Percentiles rank a stretch among this genome's conserved stretches.
Evolutionary conservation across 2,113 vertebrate species (phyloP).

Genomic region (Gobius niger): DNA sequence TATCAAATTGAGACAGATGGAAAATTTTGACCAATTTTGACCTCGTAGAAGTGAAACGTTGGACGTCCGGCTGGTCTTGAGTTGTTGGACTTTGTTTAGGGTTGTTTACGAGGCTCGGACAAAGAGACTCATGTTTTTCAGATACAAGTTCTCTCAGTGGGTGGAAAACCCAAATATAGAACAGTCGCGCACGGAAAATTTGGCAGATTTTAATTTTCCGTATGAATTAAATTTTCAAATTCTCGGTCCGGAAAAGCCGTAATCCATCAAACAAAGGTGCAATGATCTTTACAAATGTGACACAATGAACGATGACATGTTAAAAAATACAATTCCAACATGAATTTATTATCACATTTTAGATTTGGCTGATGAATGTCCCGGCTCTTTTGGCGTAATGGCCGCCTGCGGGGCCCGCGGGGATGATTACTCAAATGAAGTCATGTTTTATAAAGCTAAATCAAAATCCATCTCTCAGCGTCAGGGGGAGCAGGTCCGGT

Average conservation of each 20-base stretch:
- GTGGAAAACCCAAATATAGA: no score
- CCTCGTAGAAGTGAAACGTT: no score
- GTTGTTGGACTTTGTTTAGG: no score
- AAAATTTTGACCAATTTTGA: no score
- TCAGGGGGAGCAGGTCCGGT: slow-evolving; percentile 23
- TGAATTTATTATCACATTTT: slow-evolving; percentile 58
- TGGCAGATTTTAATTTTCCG: background rate
- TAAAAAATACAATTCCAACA: slow-evolving; percentile 61
- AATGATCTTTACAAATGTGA: slow-evolving; percentile 17
- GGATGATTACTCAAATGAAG: slow-evolving; percentile 60
- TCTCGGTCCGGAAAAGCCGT: background rate
- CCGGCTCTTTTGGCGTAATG: slow-evolving; percentile 52
- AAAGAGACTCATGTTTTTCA: no score
- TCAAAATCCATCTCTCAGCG: slow-evolving; percentile 37
- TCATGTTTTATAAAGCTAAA: slow-evolving; percentile 41
- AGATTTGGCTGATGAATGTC: slow-evolving; percentile 60
- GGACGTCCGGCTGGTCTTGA: no score
- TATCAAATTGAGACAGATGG: no score
- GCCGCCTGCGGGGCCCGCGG: slow-evolving; percentile 47
- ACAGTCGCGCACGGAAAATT: no score
- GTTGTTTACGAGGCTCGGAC: no score
- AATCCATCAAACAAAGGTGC: background rate
- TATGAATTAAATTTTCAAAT: background rate
- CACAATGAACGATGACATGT: slow-evolving; percentile 51
- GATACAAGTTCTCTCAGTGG: no score